phyloP scores from a whole-genome alignment of 2,113 vertebrate species.

The Calidris pygmaea region DNA sequence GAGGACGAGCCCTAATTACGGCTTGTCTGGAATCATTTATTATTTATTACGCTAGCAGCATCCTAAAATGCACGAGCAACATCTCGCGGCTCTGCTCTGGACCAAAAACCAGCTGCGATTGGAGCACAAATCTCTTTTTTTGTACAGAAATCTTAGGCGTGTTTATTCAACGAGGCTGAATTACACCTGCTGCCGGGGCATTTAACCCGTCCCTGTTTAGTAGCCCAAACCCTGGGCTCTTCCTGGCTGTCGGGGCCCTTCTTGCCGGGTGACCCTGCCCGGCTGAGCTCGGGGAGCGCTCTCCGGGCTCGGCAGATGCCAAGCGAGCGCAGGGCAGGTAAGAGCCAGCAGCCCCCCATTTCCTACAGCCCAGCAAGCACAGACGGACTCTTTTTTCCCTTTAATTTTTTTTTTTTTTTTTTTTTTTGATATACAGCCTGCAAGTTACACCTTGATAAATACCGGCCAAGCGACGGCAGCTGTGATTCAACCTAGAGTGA shows the following conservation, averaged over 20 bases:
- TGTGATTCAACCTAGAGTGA: neutral
- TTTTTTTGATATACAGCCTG: neutral
- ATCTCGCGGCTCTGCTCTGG: neutral
- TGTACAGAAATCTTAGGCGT: fast-evolving
- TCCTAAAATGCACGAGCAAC: fast-evolving
- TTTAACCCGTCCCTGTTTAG: neutral
- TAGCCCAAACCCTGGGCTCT: fast-evolving
- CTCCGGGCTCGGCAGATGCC: neutral
- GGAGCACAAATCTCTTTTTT: fast-evolving
- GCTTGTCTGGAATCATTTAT: fast-evolving
- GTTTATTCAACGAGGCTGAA: fast-evolving
- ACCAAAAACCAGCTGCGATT: fast-evolving
- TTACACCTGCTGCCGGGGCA: neutral
- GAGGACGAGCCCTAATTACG: neutral
- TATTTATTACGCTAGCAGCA: neutral
- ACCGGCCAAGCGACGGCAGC: neutral
- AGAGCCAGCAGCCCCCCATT: neutral
- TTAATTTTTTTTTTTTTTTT: neutral
- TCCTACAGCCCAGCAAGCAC: neutral
- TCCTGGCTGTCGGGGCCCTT: neutral
- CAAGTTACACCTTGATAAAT: neutral
- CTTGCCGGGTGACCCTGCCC: neutral
- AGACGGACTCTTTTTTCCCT: fast-evolving
- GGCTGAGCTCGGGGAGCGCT: neutral
- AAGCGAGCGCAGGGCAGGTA: neutral